Evolutionary conservation across 1,140 invertebrate genomes (phyloP).

Genomic region (Teleogryllus occipitalis): DNA sequence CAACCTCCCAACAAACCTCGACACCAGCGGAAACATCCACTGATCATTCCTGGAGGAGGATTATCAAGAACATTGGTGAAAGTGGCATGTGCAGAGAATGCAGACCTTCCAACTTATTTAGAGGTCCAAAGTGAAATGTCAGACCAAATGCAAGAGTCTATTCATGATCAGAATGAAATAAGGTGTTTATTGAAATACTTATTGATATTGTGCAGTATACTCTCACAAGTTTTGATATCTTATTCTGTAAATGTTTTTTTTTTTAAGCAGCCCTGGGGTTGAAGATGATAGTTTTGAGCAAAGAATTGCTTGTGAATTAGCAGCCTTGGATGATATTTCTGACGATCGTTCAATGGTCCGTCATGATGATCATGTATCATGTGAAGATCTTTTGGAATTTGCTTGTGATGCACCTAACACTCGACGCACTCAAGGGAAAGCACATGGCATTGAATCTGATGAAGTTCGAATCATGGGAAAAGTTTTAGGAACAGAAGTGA

Average conservation of each 20-base stretch:
- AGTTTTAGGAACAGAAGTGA: slow-evolving; percentile 73
- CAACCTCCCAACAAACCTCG: slow-evolving; percentile 57
- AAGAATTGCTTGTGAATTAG: slow-evolving; percentile 54
- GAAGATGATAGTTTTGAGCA: slow-evolving; percentile 48
- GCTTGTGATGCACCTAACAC: slow-evolving; percentile 71
- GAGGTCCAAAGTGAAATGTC: not conserved
- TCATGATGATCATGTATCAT: slow-evolving; percentile 70
- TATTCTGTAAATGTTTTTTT: not conserved
- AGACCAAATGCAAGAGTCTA: not conserved
- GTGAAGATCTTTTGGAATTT: slow-evolving; percentile 86
- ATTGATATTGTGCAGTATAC: not conserved
- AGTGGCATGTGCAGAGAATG: slow-evolving; percentile 38
- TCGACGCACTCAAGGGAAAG: slow-evolving; percentile 52
- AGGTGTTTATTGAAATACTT: not conserved
- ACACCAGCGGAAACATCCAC: slow-evolving; percentile 77
- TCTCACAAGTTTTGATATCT: not conserved
- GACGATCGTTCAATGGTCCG: slow-evolving; percentile 31
- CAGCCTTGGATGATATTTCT: slow-evolving; percentile 48
- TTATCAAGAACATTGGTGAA: slow-evolving; percentile 53
- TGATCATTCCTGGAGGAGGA: slow-evolving; percentile 66
- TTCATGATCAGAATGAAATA: not conserved
- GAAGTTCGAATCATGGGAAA: slow-evolving; percentile 88
- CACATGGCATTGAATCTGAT: slow-evolving; percentile 74
- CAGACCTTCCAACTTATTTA: not conserved
- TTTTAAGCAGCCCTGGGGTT: slow-evolving; percentile 32